A percentile compares a stretch with the other conserved stretches of the same genome.
Conservation (phyloP, 2,113 vertebrate species). For the Miniopterus natalensis region DNA sequence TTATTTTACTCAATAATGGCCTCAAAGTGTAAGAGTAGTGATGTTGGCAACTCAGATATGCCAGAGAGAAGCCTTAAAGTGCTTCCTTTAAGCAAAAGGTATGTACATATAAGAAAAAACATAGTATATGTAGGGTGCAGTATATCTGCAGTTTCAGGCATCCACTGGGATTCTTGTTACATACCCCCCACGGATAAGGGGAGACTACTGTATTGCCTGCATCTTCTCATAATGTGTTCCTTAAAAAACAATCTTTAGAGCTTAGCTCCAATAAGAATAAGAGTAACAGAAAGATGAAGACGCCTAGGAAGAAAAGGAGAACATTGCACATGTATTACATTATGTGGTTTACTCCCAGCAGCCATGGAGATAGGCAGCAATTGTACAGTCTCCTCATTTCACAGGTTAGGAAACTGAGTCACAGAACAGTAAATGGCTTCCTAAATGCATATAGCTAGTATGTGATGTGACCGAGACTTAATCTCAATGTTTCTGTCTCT, state of each 20-base stretch:
- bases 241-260: conserved; percentile 3
- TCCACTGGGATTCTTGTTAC: not conserved
- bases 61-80: not conserved
- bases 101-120: not conserved
- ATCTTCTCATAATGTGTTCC: not conserved
- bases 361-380: not conserved
- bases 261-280: not conserved
- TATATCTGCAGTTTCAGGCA: not conserved
- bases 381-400: not conserved
- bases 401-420: not conserved
- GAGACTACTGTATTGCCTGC: not conserved
- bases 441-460: not conserved
- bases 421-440: not conserved
- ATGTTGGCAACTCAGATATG: not conserved
- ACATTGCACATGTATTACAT: not conserved
- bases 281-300: not conserved
- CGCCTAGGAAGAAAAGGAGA: not conserved
- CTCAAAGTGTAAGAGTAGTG: not conserved
- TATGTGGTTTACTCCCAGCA: not conserved
- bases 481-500: not conserved
- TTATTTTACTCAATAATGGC: not conserved
- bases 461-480: not conserved
- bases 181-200: not conserved
- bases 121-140: too few species aligned
- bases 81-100: not conserved